These are phyloP conservation scores for Hemaris fuciformis DNA, from an alignment of 2,888 invertebrate species.

Conservation along the genomic window DNA sequence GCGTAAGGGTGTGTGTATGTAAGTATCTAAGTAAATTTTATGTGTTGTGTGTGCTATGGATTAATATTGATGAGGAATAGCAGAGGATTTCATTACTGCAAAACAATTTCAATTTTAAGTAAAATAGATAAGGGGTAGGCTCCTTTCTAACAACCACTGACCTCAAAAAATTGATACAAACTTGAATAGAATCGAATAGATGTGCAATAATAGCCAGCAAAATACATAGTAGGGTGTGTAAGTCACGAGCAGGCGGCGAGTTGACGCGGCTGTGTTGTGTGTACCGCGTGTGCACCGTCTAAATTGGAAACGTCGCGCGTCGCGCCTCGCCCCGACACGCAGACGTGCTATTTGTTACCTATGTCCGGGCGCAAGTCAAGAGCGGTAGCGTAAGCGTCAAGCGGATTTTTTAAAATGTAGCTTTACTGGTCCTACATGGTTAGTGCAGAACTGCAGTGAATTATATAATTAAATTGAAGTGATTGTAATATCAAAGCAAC, in stretches of 20 bases:
- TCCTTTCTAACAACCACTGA: too few relatives aligned
- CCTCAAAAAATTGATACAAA: neutral
- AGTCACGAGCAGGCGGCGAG: slow-evolving; percentile 39
- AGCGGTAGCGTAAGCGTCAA: slow-evolving; percentile 17
- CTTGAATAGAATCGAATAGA: neutral
- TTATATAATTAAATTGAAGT: neutral
- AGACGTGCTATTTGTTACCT: slow-evolving; percentile 57
- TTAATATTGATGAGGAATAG: too few relatives aligned
- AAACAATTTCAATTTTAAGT: too few relatives aligned
- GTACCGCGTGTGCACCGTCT: slow-evolving; percentile 48
- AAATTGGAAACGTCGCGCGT: slow-evolving; percentile 54
- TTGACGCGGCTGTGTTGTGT: too few relatives aligned
- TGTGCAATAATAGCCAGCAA: slow-evolving; percentile 12
- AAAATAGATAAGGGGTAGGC: too few relatives aligned
- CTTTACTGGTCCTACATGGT: neutral
- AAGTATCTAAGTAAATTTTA: too few relatives aligned
- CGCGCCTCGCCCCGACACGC: slow-evolving; percentile 36
- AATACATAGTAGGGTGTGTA: slow-evolving; percentile 1
- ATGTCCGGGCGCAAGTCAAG: slow-evolving; percentile 18
- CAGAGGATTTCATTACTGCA: too few relatives aligned
- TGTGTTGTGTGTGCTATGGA: too few relatives aligned
- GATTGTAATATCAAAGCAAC: too few relatives aligned
- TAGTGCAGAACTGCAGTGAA: neutral
- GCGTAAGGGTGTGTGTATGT: too few relatives aligned
- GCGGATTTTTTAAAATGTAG: neutral